Conservation (phyloP, 2,888 invertebrate species). For the Empis livida region DNA sequence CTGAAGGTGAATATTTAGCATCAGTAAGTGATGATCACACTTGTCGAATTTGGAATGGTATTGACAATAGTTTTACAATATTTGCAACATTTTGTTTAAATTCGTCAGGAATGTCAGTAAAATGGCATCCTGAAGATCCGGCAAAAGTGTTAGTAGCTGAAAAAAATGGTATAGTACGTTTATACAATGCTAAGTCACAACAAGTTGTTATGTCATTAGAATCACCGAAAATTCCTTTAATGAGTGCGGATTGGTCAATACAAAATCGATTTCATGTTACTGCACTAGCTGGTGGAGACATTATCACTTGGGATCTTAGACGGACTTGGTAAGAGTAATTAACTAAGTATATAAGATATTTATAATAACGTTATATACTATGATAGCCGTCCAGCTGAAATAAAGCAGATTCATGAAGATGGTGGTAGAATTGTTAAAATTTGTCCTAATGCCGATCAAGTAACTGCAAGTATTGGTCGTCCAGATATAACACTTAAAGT, state of each 20-base stretch:
- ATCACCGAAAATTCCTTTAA: slow-evolving; percentile 45
- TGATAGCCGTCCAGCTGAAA: slow-evolving; percentile 47
- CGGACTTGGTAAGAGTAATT: slow-evolving; percentile 42
- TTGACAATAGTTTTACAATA: slow-evolving; percentile 39
- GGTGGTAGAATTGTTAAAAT: slow-evolving; percentile 48
- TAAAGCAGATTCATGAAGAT: slow-evolving; percentile 47
- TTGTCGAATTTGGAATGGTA: slow-evolving; percentile 51
- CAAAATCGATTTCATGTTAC: slow-evolving; percentile 43
- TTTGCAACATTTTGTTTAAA: slow-evolving; percentile 47
- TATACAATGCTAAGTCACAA: slow-evolving; percentile 57
- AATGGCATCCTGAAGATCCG: slow-evolving; percentile 56
- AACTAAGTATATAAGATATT: slow-evolving; percentile 8
- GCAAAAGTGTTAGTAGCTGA: slow-evolving; percentile 62
- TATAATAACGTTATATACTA: background rate
- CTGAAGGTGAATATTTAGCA: slow-evolving; percentile 52
- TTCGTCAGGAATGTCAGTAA: slow-evolving; percentile 52
- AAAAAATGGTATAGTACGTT: slow-evolving; percentile 56
- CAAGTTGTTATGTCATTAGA: slow-evolving; percentile 53
- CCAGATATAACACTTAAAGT: slow-evolving; percentile 54
- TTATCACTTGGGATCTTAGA: slow-evolving; percentile 54
- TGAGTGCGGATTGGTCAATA: slow-evolving; percentile 57
- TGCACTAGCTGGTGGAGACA: slow-evolving; percentile 51
- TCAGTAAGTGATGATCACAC: slow-evolving; percentile 68
- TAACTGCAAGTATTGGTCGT: slow-evolving; percentile 52
- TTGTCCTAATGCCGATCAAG: slow-evolving; percentile 46